Evolutionary conservation across 2,888 invertebrate species (phyloP).

Genomic region (Epistrophe eligans): DNA sequence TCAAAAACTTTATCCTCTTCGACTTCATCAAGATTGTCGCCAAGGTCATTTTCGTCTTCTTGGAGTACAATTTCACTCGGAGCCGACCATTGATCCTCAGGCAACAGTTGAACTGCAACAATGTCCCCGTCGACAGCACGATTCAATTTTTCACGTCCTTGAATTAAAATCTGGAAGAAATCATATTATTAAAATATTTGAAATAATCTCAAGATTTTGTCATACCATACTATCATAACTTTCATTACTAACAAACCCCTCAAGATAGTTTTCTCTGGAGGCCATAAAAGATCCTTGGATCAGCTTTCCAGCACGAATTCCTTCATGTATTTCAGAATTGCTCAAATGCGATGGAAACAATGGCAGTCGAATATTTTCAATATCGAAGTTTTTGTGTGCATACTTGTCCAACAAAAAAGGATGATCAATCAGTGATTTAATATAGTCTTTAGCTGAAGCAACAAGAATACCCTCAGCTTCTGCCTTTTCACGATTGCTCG

Average conservation of each 20-base stretch:
- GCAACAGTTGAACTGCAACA: conserved; percentile 95
- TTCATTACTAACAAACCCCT: conserved; percentile 93
- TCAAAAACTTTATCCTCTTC: conserved; percentile 85
- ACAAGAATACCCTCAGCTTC: conserved; percentile 88
- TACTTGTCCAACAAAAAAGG: conserved; percentile 92
- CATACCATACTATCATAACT: conserved; percentile 91
- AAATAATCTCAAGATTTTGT: conserved; percentile 66
- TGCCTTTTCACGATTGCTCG: conserved; percentile 90
- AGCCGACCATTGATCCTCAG: conserved; percentile 94
- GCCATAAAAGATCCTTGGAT: conserved; percentile 93
- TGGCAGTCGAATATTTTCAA: conserved; percentile 86
- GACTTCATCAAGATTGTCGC: conserved; percentile 87
- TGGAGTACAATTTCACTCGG: conserved; percentile 94
- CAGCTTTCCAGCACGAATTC: conserved; percentile 90
- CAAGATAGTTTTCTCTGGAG: conserved; percentile 96
- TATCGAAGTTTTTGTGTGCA: conserved; percentile 87
- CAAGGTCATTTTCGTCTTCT: conserved; percentile 89
- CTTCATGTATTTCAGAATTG: conserved; percentile 90
- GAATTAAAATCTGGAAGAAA: conserved; percentile 88
- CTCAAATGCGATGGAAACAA: conserved; percentile 94
- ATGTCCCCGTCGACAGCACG: conserved; percentile 97
- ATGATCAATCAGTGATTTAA: conserved; percentile 88
- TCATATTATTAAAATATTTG: conserved; percentile 13
- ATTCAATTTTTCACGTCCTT: conserved; percentile 94
- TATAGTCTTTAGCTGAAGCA: conserved; percentile 89